Evolutionary conservation across 2,797 vertebrate species (phyloP), one percentile per base, ranked within the genome.

Genomic region (Epinephelus malabaricus): DNA sequence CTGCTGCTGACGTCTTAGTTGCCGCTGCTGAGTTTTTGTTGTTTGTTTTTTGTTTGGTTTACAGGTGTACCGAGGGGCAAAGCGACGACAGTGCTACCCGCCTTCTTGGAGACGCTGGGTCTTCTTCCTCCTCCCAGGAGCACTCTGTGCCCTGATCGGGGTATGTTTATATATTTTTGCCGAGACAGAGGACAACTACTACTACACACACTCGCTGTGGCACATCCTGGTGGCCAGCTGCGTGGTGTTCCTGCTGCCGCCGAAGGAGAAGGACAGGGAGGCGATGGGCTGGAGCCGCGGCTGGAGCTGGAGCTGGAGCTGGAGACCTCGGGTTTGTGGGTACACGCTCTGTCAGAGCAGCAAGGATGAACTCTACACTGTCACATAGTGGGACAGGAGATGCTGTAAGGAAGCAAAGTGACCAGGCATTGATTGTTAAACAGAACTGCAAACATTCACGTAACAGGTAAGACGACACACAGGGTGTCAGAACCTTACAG

Each of bases 191-290:
- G 95, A 95, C 83, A 99, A 99, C 93, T 99, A 99, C 86, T 98
- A 95, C 92, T 99, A 99, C 87, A 99, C 96, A 0, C 98, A 99
- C 87, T 99, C 97, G 67, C 95, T 98, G 88, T 99, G 98, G 98
- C 98, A 99, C 46, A 67, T 98, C 65, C 94, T 99, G 89, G 96
- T 99, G 91, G 98, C 97, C 7, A 94, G 82, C 82, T 98, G 98
- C 0, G 97, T 97, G 0, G 96, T 97, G 1, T 97, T 98, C 87
- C 90, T 99, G 79, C 94, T 99, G 14, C 98, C 98, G 0, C 98
- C 98, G 0, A 93, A 94, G 9, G 95, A 97, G 53, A 95, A 91
- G 73, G 85, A 94, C 62, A 64, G 88, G 5, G 94, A 96, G 43
- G 82, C 90, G 8, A 93, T 96, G 93, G 91, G 95, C 47, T 92